Percentiles rank a stretch among this genome's conserved stretches.
Evolutionary conservation across 2,113 vertebrate species (phyloP).

Genomic region (Oplegnathus fasciatus): DNA sequence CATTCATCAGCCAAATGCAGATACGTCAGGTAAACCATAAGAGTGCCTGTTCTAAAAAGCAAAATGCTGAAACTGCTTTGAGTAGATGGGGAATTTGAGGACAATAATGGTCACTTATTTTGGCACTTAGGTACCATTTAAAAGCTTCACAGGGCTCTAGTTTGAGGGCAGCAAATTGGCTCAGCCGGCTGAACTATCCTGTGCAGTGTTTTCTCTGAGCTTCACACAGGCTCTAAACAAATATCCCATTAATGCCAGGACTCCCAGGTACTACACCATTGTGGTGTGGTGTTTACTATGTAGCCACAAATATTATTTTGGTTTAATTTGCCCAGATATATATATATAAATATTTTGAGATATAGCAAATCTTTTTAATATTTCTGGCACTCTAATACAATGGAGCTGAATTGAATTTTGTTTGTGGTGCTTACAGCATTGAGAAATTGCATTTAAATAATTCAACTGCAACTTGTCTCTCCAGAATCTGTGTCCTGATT

Average conservation of each 20-base stretch:
- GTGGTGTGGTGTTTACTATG: not conserved
- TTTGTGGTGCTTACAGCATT: not conserved
- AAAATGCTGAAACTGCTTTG: slow-evolving; percentile 34
- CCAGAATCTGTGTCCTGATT: not conserved
- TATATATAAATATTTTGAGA: too few relatives aligned
- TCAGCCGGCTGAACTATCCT: slow-evolving; percentile 14
- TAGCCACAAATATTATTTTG: not conserved
- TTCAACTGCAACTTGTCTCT: not conserved
- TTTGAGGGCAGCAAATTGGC: slow-evolving; percentile 37
- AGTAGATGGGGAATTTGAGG: slow-evolving; percentile 1
- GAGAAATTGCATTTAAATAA: slow-evolving; percentile 10
- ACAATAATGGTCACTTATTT: slow-evolving; percentile 34
- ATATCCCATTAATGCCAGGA: slow-evolving; percentile 23
- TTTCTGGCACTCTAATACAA: not conserved
- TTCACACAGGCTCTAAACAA: slow-evolving; percentile 16
- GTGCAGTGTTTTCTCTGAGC: slow-evolving; percentile 10
- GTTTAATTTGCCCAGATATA: not conserved
- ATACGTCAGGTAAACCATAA: slow-evolving; percentile 16
- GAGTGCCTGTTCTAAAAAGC: slow-evolving; percentile 14
- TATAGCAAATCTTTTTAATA: not conserved
- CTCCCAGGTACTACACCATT: not conserved
- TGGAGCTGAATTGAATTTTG: not conserved
- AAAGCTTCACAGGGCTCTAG: slow-evolving; percentile 18
- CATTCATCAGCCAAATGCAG: slow-evolving; percentile 25
- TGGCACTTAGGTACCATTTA: not conserved